Evolutionary conservation across 2,888 invertebrate species (phyloP).

Genomic region (Sepiola atlantica): DNA sequence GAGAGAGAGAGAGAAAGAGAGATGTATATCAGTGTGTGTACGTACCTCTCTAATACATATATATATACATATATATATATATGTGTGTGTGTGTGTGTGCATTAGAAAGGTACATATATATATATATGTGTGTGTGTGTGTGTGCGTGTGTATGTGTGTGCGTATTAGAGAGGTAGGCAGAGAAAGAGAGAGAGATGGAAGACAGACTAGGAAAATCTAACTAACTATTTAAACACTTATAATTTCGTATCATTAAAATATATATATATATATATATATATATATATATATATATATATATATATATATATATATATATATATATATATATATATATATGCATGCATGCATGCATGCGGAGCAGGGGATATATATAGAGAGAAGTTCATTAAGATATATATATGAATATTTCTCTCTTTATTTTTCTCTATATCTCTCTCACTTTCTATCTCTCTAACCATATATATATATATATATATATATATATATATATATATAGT

Average conservation of each 20-base stretch:
- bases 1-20: no score
- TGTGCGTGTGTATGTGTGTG: no score
- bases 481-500: no score
- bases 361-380: no score
- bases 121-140: neutral
- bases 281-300: constrained; percentile 32
- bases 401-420: no score
- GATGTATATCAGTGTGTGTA: neutral
- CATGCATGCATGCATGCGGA: neutral
- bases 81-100: neutral
- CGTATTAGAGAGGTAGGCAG: neutral
- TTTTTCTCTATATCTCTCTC: no score
- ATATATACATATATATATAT: neutral
- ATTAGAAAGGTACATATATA: neutral
- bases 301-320: constrained; percentile 32
- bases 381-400: no score
- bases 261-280: constrained; percentile 32
- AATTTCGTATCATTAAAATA: neutral
- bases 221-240: neutral
- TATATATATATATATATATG: neutral
- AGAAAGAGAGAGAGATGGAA: neutral
- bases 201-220: no score
- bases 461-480: no score
- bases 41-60: no score
- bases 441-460: no score